Base-by-base conservation (phyloP, 2,113 vertebrate genomes). In the Benitochromis conjunctus region DNA sequence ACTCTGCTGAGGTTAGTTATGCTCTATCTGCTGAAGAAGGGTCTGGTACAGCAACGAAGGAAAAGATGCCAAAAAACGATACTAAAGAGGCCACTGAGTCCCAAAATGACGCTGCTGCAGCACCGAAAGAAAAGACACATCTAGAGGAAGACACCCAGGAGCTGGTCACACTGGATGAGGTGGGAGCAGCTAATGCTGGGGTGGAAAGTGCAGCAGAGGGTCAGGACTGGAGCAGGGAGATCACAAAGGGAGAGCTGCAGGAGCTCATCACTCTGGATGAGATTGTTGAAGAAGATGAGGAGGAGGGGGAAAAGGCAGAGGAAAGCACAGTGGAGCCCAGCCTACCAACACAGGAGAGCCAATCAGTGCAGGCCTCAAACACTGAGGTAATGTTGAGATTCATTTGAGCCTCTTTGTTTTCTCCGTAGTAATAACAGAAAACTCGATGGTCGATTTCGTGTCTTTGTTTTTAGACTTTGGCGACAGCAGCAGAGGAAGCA, bases 91-190 rank as follows among this genome's bases (percentile, higher is more conserved):
- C 55, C 5, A 2, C 2, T 1, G 29, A 21, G 38, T 16, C 62
- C 10, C 54, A 11, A 3, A 48, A 46, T 19, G 43, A 38, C 0
- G 2, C 24, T 0, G 24, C 14, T 0, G 19, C 18, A 1, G 2
- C 6, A 26, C 13, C 4, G 1, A 18, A 60, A 31, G 5, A 5
- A 24, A 36, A 13, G 3, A 71, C 24, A 2, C 48, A 69, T 55
- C 5, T 55, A 6, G 53, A 85, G 21, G 88, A 89, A 1, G 88
- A 94, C 10, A n/a, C 54, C 1, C 86, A 92, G 58, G 81, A 91
- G 76, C 82, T 96, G 77, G 85, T 96, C 71, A 96, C 94, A 14
- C 79, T 96, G 38, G 94, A 96, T 69, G 94, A 96, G 81, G 94
- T 96, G 21, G 93, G 86, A 54, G 69, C 46, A 18, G 93, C 92